Evolutionary conservation across 2,113 vertebrate species (phyloP), one percentile per base, ranked within the genome.

Genomic region (Castor canadensis): DNA sequence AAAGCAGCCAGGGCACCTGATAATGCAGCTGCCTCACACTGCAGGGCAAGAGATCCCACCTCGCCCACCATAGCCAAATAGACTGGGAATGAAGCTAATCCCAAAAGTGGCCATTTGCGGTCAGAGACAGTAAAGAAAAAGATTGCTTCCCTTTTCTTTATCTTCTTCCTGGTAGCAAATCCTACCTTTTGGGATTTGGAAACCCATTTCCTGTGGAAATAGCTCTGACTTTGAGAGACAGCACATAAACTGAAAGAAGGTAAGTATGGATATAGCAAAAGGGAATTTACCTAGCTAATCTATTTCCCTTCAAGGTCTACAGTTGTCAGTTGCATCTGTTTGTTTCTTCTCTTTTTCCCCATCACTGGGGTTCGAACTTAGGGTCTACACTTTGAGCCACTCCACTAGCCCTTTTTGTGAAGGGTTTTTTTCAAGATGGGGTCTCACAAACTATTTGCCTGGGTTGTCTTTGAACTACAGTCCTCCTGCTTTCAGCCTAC

Each of bases 231-330:
- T 86, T 77, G 32, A 88, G 24, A 66, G 47, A 90, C 86, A 7
- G 4, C 28, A 80, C 1, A 45, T 9, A 47, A 87, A 32, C 38
- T 69, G 30, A 81, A 85, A 82, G 12, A 30, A 64, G n/a, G 52
- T 12, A 83, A 13, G 17, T 26, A 3, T 26, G 6, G 56, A 81
- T 7, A 11, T 2, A 84, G 28, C 75, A 6, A 87, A 71, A 62
- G 28, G 20, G 3, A 30, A 85, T 60, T 54, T 91, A 45, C 22
- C 10, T 93, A 87, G 62, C 56, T 73, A 40, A 81, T 76, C 11
- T 38, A 45, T 88, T 94, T 93, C 35, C 58, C 47, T 80, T 87
- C 71, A 73, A 82, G 80, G 10, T 69, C 85, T 66, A 67, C 77
- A 47, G n/a, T 86, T 93, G 43, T 38, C 43, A 75, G 3, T 56